phyloP scores from a whole-genome alignment of 2,113 vertebrate species.

The Cacatua alba region DNA sequence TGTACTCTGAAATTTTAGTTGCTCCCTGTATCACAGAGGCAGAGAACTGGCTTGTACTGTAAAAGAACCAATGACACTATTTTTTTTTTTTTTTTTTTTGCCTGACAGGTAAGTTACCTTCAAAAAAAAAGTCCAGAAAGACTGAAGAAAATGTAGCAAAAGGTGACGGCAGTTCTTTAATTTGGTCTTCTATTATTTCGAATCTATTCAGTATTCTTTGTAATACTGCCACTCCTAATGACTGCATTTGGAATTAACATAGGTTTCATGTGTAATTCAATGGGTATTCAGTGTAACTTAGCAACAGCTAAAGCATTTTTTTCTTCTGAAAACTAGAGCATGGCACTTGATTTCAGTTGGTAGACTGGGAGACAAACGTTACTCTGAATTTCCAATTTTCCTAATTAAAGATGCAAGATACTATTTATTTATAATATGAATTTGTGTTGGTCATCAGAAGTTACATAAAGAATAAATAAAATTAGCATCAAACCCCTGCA shows the following conservation, averaged over 20 bases:
- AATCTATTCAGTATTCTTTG: conserved; percentile 64
- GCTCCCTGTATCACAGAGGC: background rate
- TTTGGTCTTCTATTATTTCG: conserved; percentile 52
- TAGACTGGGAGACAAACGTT: conserved; percentile 56
- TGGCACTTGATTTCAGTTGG: conserved; percentile 49
- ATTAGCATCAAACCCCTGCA: background rate
- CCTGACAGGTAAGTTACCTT: conserved; percentile 9
- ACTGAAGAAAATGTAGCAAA: conserved; percentile 25
- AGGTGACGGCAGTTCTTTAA: conserved; percentile 54
- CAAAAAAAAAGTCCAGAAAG: background rate
- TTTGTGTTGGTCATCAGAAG: conserved; percentile 32
- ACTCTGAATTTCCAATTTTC: conserved; percentile 58
- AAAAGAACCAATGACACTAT: background rate
- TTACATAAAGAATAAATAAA: conserved; percentile 9
- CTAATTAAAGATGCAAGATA: conserved; percentile 59
- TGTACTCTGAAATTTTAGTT: conserved; percentile 9
- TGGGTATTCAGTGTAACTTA: conserved; percentile 66
- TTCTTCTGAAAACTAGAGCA: conserved; percentile 52
- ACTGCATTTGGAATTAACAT: conserved; percentile 71
- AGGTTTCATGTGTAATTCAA: conserved; percentile 57
- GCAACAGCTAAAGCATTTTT: conserved; percentile 63
- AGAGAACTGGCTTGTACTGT: background rate
- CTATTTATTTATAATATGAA: conserved; percentile 48
- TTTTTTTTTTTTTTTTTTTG: background rate
- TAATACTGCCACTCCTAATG: conserved; percentile 52